Evolutionary conservation across 2,888 invertebrate genomes (phyloP).

Genomic region (Volucella zonaria): DNA sequence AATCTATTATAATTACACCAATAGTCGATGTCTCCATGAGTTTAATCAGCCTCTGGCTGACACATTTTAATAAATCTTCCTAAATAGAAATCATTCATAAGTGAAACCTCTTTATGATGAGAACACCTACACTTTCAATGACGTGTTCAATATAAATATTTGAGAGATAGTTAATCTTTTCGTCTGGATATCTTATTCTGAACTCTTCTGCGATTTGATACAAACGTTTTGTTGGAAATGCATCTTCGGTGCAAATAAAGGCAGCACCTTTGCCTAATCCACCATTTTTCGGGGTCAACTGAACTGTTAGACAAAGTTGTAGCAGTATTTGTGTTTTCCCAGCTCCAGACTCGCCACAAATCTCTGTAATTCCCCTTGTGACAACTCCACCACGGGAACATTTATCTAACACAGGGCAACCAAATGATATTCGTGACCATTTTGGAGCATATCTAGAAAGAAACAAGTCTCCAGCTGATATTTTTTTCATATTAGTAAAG

Average conservation of each 20-base stretch:
- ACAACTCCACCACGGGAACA: constrained; percentile 87
- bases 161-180: constrained; percentile 83
- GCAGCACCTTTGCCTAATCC: constrained; percentile 85
- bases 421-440: constrained; percentile 82
- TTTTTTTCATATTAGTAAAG: background rate
- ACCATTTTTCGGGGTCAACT: constrained; percentile 83
- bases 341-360: constrained; percentile 88
- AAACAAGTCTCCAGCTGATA: constrained; percentile 58
- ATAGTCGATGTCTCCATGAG: constrained; percentile 84
- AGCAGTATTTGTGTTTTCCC: constrained; percentile 91
- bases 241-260: constrained; percentile 89
- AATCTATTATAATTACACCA: constrained; percentile 88
- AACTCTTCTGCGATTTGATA: constrained; percentile 83
- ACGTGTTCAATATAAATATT: constrained; percentile 87
- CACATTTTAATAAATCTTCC: constrained; percentile 84
- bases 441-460: constrained; percentile 70
- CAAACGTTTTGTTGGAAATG: constrained; percentile 88
- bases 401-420: constrained; percentile 85
- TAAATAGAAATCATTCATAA: constrained; percentile 75
- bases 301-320: constrained; percentile 87
- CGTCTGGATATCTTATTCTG: constrained; percentile 78
- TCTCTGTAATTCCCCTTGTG: constrained; percentile 87
- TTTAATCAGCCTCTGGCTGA: constrained; percentile 84
- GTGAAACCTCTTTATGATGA: background rate
- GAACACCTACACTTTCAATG: constrained; percentile 82